Base-by-base conservation (phyloP, 30 jellyfish, hydroid and myxozoan genomes). In the Cassiopea andromeda region DNA sequence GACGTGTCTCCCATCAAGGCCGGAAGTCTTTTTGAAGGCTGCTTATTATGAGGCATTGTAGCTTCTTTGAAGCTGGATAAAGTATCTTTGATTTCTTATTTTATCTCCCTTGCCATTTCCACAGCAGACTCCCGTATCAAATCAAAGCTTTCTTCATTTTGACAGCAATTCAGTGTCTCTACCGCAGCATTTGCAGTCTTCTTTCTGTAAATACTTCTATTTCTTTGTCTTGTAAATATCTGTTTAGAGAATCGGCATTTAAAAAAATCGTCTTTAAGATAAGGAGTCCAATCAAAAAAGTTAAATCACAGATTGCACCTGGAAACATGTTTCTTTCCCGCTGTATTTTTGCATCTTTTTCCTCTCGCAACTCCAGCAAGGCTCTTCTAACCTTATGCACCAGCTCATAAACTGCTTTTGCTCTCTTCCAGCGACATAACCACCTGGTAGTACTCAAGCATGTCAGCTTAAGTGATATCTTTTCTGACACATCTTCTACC, bases 1-100 rank as follows among this genome's bases (percentile, higher is more conserved):
- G 93, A 89, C 73, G 72, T 74, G 44, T 85, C 89, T 85, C 93
- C 93, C 46, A 75, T 75, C 93, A 85, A 75, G 38, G 89, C 88
- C 73, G 75, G 94, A 2, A 12, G 43, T 27, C 84, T 45, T 14
- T 77, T 75, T 44, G 89, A 57, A 49, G 89, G 89, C 66, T 75
- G 88, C 61, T 67, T 75, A 0, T 60, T 67, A 54, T 83, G 74
- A 57, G 89, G 94, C 86, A 87, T 1, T 74, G 80, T 50, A 74
- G 94, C 89, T 45, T 87, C 94, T 87, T 59, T 87, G 68, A 87
- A 75, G 0, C 12, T 73, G 61, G 75, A 7, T 0, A 60, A 48
- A 58, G 94, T 86, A 46, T 77, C 94, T 57, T 75, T 61, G 89
- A 75, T 75, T 6, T 47, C 89, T 47, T 57, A 54, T 87, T 86